Evolutionary conservation across 2,113 vertebrate species (phyloP), one percentile per base, ranked within the genome.

Genomic region (Embiotoca jacksoni): DNA sequence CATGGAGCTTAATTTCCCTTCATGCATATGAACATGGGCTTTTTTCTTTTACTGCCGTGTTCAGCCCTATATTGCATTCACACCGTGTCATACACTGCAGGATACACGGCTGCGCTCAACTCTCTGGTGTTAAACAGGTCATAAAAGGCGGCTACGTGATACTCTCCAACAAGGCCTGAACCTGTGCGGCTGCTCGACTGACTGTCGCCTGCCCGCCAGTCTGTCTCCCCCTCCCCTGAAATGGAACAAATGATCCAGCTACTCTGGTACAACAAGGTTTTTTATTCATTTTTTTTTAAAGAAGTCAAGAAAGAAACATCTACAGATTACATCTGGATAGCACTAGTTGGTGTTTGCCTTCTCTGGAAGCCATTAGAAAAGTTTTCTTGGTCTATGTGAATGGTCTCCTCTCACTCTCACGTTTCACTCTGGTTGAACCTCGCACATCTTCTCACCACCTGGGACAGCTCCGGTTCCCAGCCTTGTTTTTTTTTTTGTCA

Each of bases 61-160:
- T 82, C 83, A 75, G 73, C 88, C 81, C 23, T 23, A 23, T 78
- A 60, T 75, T 70, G n/a, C 80, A 64, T 89, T 90, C 81, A 82
- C 89, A 87, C 85, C 30, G 74, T 84, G 80, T 81, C 74, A 56
- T 68, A 74, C 75, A 76, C 82, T 32, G 60, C 7, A 31, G 78
- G 84, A 91, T 88, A 88, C 87, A 89, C 71, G 85, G 77, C 79
- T 44, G 80, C 53, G 87, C 91, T 93, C 89, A 92, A 61, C 84
- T 75, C 80, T 81, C 50, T 76, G 85, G 91, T 88, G 88, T 91
- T 94, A 92, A 93, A 92, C 92, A 89, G 91, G 80, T 92, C 90
- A 72, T 93, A 94, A 94, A 93, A 91, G 39, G 39, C 56, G 46
- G 88, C 92, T 86, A 90, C 75, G 84, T 81, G 91, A 92, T 91